Percentiles rank a stretch among this genome's conserved stretches.
phyloP scores from a whole-genome alignment of 2,888 invertebrate species.

The Nomada lathburiana region DNA sequence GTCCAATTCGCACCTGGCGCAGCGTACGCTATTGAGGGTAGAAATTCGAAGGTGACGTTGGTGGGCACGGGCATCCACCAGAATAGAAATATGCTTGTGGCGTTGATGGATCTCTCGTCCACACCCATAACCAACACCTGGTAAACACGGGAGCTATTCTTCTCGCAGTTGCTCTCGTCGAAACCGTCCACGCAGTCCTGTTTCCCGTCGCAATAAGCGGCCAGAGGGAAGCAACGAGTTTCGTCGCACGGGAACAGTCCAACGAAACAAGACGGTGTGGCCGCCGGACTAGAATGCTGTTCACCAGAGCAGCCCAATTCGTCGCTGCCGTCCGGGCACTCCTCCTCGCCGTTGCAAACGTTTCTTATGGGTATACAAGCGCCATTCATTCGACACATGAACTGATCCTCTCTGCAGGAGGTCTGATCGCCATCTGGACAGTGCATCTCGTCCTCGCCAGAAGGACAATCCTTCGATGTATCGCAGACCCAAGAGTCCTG shows the following conservation, averaged over 20 bases:
- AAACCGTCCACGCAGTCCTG: slow-evolving; percentile 90
- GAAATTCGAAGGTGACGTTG: slow-evolving; percentile 86
- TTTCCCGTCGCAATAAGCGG: slow-evolving; percentile 88
- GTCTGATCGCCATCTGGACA: slow-evolving; percentile 67
- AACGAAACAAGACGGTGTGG: slow-evolving; percentile 85
- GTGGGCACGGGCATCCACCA: slow-evolving; percentile 87
- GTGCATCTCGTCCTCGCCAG: slow-evolving; percentile 87
- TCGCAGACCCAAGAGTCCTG: slow-evolving; percentile 88
- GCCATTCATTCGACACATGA: slow-evolving; percentile 88
- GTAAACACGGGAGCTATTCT: slow-evolving; percentile 84
- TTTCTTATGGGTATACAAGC: slow-evolving; percentile 86
- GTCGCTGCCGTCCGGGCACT: slow-evolving; percentile 87
- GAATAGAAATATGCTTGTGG: slow-evolving; percentile 88
- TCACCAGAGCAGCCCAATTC: slow-evolving; percentile 84
- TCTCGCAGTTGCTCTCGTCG: slow-evolving; percentile 89
- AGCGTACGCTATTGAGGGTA: slow-evolving; percentile 88
- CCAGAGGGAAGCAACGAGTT: slow-evolving; percentile 87
- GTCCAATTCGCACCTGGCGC: slow-evolving; percentile 86
- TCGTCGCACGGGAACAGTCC: slow-evolving; percentile 87
- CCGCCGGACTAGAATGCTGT: slow-evolving; percentile 79
- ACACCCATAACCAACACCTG: slow-evolving; percentile 88
- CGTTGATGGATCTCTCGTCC: slow-evolving; percentile 87
- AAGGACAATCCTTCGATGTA: slow-evolving; percentile 86
- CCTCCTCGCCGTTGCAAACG: slow-evolving; percentile 85
- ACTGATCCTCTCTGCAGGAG: slow-evolving; percentile 84